Evolutionary conservation across 2,888 invertebrate genomes (phyloP), one percentile per base, ranked within the genome.

Genomic region (Cheiracanthium punctorium): DNA sequence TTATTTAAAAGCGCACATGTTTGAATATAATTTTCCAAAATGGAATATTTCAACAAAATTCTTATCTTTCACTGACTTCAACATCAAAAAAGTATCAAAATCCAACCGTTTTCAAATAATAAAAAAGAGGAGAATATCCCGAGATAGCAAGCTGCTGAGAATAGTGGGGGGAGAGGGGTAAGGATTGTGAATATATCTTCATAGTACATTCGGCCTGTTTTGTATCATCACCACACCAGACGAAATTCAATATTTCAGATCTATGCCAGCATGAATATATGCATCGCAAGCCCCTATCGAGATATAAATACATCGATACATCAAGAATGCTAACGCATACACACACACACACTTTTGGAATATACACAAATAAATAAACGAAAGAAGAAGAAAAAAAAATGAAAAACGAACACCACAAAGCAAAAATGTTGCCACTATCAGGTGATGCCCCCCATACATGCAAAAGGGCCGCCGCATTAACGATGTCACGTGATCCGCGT

Each of bases 401-500:
- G 20, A 74, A 84, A 84, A 84, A 77, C 72, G 41, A 76, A 72
- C 32, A 43, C 65, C 43, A 67, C 28, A 43, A 52, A 80, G 69
- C 67, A 67, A 77, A 77, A 72, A 33, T 32, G 65, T 29, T 28
- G 48, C 70, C 28, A 28, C 64, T 72, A 75, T 80, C 79, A 74
- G 84, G 69, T 79, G 74, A 70, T 79, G 74, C 75, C 79, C 70
- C n/a, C n/a, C n/a, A n/a, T n/a, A n/a, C 79, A 85, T 85, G 79
- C 84, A 85, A 85, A 85, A 85, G 74, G 67, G 77, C 58, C 72
- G 48, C 72, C 37, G 72, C 82, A 84, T 84, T 84, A 84, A 77
- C 72, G 82, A 72, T 69, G 37, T 69, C 69, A 32, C 69, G 33
- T 37, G 33, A 69, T 37, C 69, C 69, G 33, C n/a, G 33, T 32